Evolutionary conservation across 2,113 vertebrate species (phyloP), one percentile per base, ranked within the genome.

Genomic region (Nothoprocta perdicaria): DNA sequence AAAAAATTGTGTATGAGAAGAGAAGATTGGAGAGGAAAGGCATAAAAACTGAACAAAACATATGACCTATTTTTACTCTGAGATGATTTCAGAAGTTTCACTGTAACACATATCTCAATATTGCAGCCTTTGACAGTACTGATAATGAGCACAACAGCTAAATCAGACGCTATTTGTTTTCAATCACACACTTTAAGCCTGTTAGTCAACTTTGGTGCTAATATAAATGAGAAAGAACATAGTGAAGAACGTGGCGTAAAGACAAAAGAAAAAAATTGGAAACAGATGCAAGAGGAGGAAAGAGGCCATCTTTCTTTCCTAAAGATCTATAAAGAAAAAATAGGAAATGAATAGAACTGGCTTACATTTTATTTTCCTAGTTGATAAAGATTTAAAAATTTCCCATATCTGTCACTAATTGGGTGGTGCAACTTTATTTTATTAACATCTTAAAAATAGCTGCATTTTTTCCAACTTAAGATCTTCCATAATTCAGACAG

Each of bases 271-370:
- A 57, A 35, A 71, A 19, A 4, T 2, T 4, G 24, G 38, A 86
- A 90, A 88, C 61, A 92, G 76, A 78, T 57, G 43, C 41, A 84
- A 83, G 80, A 92, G 77, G 46, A 90, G 19, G 22, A 46, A 46
- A 90, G 15, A 90, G n/a, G 41, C 10, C 45, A 73, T 14, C 14
- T 55, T 18, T 38, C 57, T 90, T 60, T 88, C 66, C 1, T 67
- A 48, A 83, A 74, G 12, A 80, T 74, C 90, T 78, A 15, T 65
- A 55, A 74, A 52, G 38, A 80, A 84, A 92, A 86, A 84, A 35
- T 46, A 76, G 29, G 63, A 93, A 92, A 29, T 22, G 5, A 88
- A 27, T 16, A 78, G 46, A 86, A 60, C 31, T 63, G 80, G 11
- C 26, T 68, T 62, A 75, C 48, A 41, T 91, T 78, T 90, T 89